These are phyloP conservation scores for Diadophis punctatus DNA, from an alignment of 2,113 vertebrate genomes.

Conservation along the genomic window DNA sequence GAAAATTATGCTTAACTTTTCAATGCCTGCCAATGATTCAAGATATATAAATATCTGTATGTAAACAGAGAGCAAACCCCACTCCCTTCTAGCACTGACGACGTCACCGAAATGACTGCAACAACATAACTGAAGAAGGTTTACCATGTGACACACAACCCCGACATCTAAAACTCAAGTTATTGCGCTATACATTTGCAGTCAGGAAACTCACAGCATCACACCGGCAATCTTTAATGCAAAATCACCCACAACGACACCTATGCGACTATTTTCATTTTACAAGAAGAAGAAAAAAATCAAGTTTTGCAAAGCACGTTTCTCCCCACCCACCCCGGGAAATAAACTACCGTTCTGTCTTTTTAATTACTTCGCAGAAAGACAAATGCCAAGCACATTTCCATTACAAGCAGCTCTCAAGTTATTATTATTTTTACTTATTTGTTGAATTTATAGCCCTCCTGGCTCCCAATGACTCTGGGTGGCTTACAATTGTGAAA, in stretches of 20 bases:
- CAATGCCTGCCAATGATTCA: too few relatives aligned
- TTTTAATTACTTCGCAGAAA: not conserved
- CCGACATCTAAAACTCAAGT: not conserved
- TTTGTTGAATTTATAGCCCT: not conserved
- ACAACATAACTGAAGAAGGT: not conserved
- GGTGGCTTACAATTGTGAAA: not conserved
- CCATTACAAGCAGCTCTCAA: not conserved
- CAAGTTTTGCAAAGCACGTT: not conserved
- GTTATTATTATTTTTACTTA: not conserved
- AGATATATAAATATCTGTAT: too few relatives aligned
- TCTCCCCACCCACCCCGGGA: rapidly evolving
- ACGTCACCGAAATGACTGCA: too few relatives aligned
- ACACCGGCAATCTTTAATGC: not conserved
- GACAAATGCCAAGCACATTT: not conserved
- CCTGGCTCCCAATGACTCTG: not conserved
- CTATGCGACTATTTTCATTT: not conserved
- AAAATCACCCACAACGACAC: not conserved
- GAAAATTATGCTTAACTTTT: too few relatives aligned
- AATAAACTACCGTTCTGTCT: not conserved
- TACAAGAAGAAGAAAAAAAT: not conserved
- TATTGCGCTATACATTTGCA: not conserved
- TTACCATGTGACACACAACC: not conserved
- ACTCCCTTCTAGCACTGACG: too few relatives aligned
- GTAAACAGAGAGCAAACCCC: too few relatives aligned
- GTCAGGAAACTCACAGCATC: not conserved